Evolutionary conservation across 2,888 invertebrate species (phyloP).

Genomic region (Drosophila melanosoma): DNA sequence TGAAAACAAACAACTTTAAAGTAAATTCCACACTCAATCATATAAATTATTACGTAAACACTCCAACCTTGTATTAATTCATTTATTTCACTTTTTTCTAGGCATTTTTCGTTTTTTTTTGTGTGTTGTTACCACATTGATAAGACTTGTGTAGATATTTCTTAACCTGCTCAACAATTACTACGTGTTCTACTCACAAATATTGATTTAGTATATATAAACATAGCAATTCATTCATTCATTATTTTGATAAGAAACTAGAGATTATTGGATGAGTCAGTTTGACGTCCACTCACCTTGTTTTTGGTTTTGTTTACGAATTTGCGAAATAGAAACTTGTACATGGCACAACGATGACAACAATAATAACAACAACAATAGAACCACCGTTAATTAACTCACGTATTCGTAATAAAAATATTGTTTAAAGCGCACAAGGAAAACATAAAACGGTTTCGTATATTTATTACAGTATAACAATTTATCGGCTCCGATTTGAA

Average conservation of each 20-base stretch:
- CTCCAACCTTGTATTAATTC: neutral
- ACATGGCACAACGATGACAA: constrained; percentile 52
- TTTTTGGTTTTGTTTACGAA: constrained; percentile 56
- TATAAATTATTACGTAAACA: neutral
- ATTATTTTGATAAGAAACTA: constrained; percentile 34
- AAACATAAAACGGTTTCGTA: constrained; percentile 9
- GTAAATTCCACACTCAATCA: neutral
- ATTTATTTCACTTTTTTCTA: neutral
- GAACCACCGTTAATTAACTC: constrained; percentile 27
- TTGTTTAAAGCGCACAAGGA: constrained; percentile 29
- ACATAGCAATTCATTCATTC: constrained; percentile 23
- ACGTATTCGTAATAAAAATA: constrained; percentile 30
- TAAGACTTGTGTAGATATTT: constrained; percentile 21
- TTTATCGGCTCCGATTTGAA: constrained; percentile 34
- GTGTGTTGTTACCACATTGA: constrained; percentile 7
- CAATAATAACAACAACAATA: constrained; percentile 21
- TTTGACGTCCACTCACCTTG: constrained; percentile 63
- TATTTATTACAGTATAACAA: constrained; percentile 22
- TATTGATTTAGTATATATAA: constrained; percentile 1
- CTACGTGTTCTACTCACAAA: constrained; percentile 1
- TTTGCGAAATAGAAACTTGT: constrained; percentile 65
- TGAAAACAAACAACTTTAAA: neutral
- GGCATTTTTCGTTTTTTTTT: neutral
- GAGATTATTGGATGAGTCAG: constrained; percentile 25
- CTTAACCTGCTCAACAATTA: constrained; percentile 52